These are phyloP conservation scores for Oreocharis arfaki DNA, from an alignment of 2,113 vertebrate species.

Conservation along the genomic window DNA sequence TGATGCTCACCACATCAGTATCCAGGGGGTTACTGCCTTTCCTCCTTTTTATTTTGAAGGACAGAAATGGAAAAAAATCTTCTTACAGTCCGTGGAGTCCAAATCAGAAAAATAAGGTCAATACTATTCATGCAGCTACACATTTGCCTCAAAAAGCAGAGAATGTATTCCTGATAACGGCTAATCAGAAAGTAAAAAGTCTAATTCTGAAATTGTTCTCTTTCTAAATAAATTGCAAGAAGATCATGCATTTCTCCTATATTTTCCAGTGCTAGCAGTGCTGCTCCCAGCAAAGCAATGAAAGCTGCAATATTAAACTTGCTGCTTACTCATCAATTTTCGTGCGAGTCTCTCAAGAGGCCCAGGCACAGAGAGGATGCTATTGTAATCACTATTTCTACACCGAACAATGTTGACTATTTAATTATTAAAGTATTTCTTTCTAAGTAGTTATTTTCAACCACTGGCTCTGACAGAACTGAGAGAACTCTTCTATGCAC, in stretches of 20 bases:
- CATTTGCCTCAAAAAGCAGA: neutral
- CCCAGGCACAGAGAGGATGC: neutral
- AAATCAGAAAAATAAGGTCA: neutral
- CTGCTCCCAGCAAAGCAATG: neutral
- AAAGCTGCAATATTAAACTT: neutral
- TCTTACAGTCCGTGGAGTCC: neutral
- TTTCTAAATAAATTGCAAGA: neutral
- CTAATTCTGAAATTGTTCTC: neutral
- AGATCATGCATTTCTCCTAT: neutral
- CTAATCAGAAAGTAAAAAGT: neutral
- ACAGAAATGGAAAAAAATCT: neutral
- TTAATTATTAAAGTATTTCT: neutral
- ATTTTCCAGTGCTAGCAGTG: neutral
- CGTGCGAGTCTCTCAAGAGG: neutral
- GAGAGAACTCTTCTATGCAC: neutral
- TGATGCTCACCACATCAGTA: neutral
- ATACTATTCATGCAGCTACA: neutral
- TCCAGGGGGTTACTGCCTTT: neutral
- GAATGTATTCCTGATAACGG: neutral
- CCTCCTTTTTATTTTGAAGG: neutral
- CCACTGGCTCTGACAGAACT: neutral
- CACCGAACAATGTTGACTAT: neutral
- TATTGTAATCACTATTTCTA: neutral
- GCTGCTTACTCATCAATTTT: constrained; percentile 8
- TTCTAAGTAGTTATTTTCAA: neutral